Evolutionary conservation across 2,797 vertebrate species (phyloP).

Genomic region (Thamnophis elegans): DNA sequence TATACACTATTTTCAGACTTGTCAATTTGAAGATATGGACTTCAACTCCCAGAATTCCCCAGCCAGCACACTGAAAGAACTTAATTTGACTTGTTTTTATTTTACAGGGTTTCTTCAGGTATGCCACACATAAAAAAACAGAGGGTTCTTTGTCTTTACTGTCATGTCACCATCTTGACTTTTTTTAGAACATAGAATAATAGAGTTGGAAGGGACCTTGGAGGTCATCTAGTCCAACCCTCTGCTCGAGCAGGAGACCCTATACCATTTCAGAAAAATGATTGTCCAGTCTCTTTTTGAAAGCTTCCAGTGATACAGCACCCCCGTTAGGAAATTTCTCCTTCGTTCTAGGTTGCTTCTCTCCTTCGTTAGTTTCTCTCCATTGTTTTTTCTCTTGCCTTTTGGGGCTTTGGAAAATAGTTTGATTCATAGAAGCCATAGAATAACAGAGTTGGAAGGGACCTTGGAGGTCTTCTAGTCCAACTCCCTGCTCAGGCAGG

Average conservation of each 20-base stretch:
- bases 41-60: neutral
- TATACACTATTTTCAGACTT: neutral
- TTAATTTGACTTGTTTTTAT: neutral
- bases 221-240: neutral
- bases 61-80: neutral
- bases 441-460: too few relatives aligned
- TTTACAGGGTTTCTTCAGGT: neutral
- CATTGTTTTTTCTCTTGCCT: too few relatives aligned
- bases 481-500: too few relatives aligned
- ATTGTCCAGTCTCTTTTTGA: neutral
- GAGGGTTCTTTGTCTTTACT: neutral
- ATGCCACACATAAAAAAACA: neutral
- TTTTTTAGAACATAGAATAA: neutral
- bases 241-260: neutral
- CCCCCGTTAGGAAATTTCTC: neutral
- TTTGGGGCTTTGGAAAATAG: too few relatives aligned
- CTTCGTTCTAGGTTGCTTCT: too few relatives aligned
- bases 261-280: neutral
- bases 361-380: too few relatives aligned
- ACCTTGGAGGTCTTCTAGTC: too few relatives aligned
- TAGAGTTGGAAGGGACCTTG: neutral
- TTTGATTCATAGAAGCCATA: too few relatives aligned
- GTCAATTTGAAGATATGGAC: neutral
- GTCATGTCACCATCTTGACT: neutral
- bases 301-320: neutral